These are phyloP conservation scores for Mandrillus leucophaeus DNA, from an alignment of 2,113 vertebrate genomes.

Conservation along the genomic window DNA sequence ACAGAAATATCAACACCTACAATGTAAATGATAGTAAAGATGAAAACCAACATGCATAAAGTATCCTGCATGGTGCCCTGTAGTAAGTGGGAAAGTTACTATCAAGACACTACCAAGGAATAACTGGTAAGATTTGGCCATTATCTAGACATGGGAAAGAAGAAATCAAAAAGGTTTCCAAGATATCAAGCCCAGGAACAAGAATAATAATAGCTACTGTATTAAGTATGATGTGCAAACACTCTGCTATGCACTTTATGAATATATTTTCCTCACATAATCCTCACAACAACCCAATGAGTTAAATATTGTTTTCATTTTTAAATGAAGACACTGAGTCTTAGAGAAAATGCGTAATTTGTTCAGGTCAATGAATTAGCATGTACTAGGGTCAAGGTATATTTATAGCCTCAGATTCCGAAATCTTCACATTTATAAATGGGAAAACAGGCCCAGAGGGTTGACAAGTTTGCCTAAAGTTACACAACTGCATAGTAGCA, in stretches of 20 bases:
- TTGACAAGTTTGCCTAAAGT: background rate
- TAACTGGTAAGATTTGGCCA: background rate
- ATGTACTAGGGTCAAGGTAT: background rate
- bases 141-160: background rate
- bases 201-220: background rate
- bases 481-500: background rate
- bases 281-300: background rate
- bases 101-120: background rate
- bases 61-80: background rate
- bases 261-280: background rate
- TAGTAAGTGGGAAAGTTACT: background rate
- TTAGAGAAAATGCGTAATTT: slow-evolving; percentile 1
- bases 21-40: background rate
- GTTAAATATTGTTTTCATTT: background rate
- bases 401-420: background rate
- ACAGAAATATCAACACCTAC: background rate
- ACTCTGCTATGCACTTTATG: background rate
- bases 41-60: background rate
- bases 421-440: background rate
- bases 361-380: background rate
- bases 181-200: background rate
- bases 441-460: background rate
- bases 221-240: background rate
- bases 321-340: background rate
- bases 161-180: background rate